phyloP scores from a whole-genome alignment of 2,888 invertebrate genomes.

The Mystacides longicornis region DNA sequence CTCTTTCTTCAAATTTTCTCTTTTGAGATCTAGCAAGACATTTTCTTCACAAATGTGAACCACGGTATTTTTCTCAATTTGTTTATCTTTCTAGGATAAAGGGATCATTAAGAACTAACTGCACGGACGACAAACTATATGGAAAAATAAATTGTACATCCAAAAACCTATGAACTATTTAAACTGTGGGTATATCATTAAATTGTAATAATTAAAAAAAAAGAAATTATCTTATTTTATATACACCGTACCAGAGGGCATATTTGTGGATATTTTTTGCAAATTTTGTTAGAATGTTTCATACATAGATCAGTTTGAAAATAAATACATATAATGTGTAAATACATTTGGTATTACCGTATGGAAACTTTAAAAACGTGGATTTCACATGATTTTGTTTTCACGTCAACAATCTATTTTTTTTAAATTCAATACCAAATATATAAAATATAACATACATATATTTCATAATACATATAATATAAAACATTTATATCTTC shows the following conservation, averaged over 20 bases:
- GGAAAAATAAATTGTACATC: background rate
- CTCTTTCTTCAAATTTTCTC: no score
- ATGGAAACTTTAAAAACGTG: background rate
- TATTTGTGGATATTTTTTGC: conserved; percentile 7
- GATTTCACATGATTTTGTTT: background rate
- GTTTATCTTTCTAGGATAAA: no score
- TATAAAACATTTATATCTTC: conserved; percentile 1
- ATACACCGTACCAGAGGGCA: background rate
- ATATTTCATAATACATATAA: background rate
- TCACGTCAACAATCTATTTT: background rate
- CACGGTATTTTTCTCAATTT: no score
- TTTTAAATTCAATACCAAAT: background rate
- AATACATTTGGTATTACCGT: background rate
- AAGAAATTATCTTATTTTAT: background rate
- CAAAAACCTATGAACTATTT: background rate
- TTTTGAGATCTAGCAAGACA: no score
- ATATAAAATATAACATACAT: background rate
- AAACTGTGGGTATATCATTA: background rate
- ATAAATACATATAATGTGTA: background rate
- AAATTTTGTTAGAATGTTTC: background rate
- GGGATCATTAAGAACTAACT: background rate
- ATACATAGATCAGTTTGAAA: background rate
- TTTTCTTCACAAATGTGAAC: no score
- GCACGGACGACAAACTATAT: background rate
- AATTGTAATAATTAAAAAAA: background rate